A percentile compares a stretch with the other conserved stretches of the same genome.
Conservation (phyloP, 2,888 invertebrate species). For the Hedychridium roseum region DNA sequence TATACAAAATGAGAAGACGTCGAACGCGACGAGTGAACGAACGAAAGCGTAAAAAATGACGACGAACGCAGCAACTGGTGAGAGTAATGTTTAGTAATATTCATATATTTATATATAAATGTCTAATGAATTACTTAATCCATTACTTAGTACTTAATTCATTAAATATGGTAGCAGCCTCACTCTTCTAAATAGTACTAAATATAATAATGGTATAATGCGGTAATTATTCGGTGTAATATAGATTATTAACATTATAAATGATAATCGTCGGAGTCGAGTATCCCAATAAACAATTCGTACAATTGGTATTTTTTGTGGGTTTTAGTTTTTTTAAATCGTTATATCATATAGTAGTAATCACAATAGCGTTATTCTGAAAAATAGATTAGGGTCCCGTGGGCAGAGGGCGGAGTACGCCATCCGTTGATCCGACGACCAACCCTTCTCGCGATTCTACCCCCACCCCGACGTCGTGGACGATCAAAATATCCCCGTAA, state of each 20-base stretch:
- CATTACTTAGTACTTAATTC: conserved; percentile 63
- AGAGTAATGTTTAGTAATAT: conserved; percentile 54
- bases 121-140: conserved; percentile 62
- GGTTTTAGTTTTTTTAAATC: conserved; percentile 50
- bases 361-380: conserved; percentile 64
- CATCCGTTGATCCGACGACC: no score
- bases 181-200: conserved; percentile 62
- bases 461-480: no score
- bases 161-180: conserved; percentile 63
- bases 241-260: conserved; percentile 57
- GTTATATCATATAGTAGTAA: conserved; percentile 60
- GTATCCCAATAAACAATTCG: conserved; percentile 48
- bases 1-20: conserved; percentile 16
- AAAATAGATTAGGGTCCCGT: conserved; percentile 62
- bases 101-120: conserved; percentile 60
- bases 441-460: no score
- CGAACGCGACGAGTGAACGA: conserved; percentile 39
- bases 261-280: conserved; percentile 54
- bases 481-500: no score
- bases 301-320: conserved; percentile 52
- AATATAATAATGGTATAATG: conserved; percentile 63
- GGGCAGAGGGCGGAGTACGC: conserved; percentile 55
- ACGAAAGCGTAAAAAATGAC: neutral
- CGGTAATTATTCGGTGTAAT: conserved; percentile 56
- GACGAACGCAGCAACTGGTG: conserved; percentile 42